phyloP scores from a whole-genome alignment of 2,113 vertebrate genomes.

The Climacteris rufus region DNA sequence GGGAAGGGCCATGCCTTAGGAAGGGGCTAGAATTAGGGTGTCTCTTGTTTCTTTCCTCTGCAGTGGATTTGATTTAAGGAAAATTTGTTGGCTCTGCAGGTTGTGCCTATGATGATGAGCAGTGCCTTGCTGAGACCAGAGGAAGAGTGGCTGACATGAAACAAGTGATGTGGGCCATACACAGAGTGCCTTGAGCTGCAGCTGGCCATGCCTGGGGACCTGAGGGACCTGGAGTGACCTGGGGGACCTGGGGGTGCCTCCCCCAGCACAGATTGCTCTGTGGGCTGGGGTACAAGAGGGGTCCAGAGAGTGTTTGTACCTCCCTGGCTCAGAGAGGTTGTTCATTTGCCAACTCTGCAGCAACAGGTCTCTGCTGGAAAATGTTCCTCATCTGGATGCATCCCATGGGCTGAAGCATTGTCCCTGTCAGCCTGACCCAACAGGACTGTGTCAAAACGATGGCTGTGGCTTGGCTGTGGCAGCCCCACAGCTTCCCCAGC shows the following conservation, averaged over 20 bases:
- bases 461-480: neutral
- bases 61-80: neutral
- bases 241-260: neutral
- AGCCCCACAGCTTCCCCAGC: fast-evolving
- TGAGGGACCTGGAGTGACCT: neutral
- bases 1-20: neutral
- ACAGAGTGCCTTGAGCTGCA: neutral
- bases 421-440: fast-evolving
- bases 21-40: neutral
- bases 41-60: neutral
- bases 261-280: neutral
- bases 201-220: neutral
- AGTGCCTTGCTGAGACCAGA: too few species aligned
- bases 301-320: neutral
- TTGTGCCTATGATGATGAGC: neutral
- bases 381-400: neutral
- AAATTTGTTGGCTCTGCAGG: neutral
- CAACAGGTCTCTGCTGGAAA: fast-evolving
- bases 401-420: neutral
- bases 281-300: fast-evolving
- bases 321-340: neutral
- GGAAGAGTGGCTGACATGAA: neutral
- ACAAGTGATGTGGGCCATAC: neutral
- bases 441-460: fast-evolving
- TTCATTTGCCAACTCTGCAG: neutral